Base-by-base conservation (phyloP, 2,888 invertebrate genomes). In the Scaptomyza reducta region DNA sequence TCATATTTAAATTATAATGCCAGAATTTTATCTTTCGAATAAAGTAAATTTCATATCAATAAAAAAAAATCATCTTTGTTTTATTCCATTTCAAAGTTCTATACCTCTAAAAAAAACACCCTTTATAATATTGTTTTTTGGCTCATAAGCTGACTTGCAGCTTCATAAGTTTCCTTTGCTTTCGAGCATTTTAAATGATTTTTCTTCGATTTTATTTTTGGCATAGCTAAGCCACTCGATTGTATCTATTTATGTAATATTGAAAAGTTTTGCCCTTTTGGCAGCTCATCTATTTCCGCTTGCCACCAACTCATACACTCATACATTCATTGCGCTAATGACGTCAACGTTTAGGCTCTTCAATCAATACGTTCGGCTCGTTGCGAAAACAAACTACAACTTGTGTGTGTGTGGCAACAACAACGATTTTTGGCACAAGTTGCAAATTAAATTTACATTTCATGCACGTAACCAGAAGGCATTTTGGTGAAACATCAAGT, bases 401-500 rank as follows among this genome's bases (percentile, higher is more conserved):
- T 62, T 65, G 54, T 72, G 65, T 60, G 65, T 67, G 57, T 71
- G 68, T 55, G 63, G 50, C 68, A 59, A 25, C 29, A 47, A 27
- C 25, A 40, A 16, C 14, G 25, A 35, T 14, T 62, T 77, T 79
- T 87, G 77, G 83, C 86, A 82, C 70, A 82, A 87, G 86, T 79
- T 82, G 80, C 86, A 79, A 82, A 82, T 79, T 77, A 86, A 87
- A 87, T 82, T 82, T 86, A 86, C 83, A 82, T 82, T 82, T 86
- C 77, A 77, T 86, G 77, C 82, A 87, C 86, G 87, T 82, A 85
- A 53, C 72, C 45, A 27, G 38, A 35, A 35, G 55, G 50, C 44
- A 49, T 10, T 38, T 40, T 7, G 44, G 6, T 11, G 31, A 18
- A 50, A 35, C 25, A 50, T 50, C 14, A n/a, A 50, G 18, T 22